These are phyloP conservation scores for Prostheceraeus crozeri DNA, from an alignment of 2,888 invertebrate species.

Conservation along the genomic window DNA sequence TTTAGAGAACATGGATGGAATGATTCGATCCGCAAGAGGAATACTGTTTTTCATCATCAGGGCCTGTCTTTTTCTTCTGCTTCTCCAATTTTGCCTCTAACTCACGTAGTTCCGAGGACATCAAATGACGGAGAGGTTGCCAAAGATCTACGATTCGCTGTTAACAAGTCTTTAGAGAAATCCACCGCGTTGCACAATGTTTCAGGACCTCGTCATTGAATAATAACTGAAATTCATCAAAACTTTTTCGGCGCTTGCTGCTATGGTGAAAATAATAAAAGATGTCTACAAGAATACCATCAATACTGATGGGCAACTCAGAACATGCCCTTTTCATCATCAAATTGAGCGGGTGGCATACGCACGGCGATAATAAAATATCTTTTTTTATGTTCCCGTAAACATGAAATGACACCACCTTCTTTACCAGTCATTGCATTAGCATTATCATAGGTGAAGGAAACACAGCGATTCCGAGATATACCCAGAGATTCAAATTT, in stretches of 20 bases:
- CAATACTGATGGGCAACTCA: slow-evolving; percentile 9
- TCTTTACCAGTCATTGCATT: not conserved
- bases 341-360: slow-evolving; percentile 3
- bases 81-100: not conserved
- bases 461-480: not conserved
- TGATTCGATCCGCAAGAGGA: not conserved
- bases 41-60: not conserved
- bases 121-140: slow-evolving; percentile 6
- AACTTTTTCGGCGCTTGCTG: slow-evolving; percentile 1
- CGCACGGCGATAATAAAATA: slow-evolving; percentile 23
- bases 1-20: slow-evolving; percentile 10
- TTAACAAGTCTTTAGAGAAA: not conserved
- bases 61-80: not conserved
- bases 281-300: slow-evolving; percentile 14
- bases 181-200: slow-evolving; percentile 22
- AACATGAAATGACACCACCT: slow-evolving; percentile 9
- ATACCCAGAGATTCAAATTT: too few species aligned
- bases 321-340: slow-evolving; percentile 18
- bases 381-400: slow-evolving; percentile 6
- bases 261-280: slow-evolving; percentile 14
- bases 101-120: not conserved
- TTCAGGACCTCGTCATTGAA: slow-evolving; percentile 22
- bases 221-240: slow-evolving; percentile 5
- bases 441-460: slow-evolving; percentile 6
- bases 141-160: slow-evolving; percentile 7